Base-by-base conservation (phyloP, 2,113 vertebrate genomes). In the Synchiropus splendidus region DNA sequence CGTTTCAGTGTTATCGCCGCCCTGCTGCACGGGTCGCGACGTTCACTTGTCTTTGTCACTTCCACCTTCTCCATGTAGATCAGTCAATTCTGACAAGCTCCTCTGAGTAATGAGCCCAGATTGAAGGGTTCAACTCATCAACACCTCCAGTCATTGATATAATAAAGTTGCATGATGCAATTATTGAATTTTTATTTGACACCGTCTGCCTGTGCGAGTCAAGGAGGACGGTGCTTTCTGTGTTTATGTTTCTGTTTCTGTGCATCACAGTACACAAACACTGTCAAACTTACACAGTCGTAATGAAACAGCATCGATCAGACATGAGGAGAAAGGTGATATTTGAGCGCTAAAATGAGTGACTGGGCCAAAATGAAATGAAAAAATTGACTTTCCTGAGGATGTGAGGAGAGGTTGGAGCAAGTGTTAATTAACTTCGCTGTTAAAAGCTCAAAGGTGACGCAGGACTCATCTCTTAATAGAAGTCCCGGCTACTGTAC, bases 351-450 rank as follows among this genome's bases (percentile, higher is more conserved):
- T 38, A 37, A 47, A 64, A 67, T 51, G 48, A 51, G 17, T 48
- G 51, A 64, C 54, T 30, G 66, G 35, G 30, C 45, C 45, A 54
- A 60, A 56, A 54, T 55, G 47, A 66, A 73, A 73, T 43, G 58
- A 57, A 65, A 5, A 74, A 67, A 66, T 61, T 66, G 67, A 59
- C 51, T 48, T 35, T 27, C 4, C 17, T 40, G 15, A 48, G 62
- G 67, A 74, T 49, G 70, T 69, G 72, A 64, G 49, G 52, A 61
- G 64, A 60, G 44, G 17, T 38, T 34, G 63, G 80, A 75, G 75
- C 77, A 77, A 73, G 68, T 77, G 77, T 78, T 78, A 80, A 80
- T 80, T 72, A 78, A 77, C 73, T 75, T 48, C 21, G 59, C 60
- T 72, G 79, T 74, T 80, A 70, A 66, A 64, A 70, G 64, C 73